Evolutionary conservation across 2,797 vertebrate genomes (phyloP), one percentile per base, ranked within the genome.

Genomic region (Micrastur ruficollis): DNA sequence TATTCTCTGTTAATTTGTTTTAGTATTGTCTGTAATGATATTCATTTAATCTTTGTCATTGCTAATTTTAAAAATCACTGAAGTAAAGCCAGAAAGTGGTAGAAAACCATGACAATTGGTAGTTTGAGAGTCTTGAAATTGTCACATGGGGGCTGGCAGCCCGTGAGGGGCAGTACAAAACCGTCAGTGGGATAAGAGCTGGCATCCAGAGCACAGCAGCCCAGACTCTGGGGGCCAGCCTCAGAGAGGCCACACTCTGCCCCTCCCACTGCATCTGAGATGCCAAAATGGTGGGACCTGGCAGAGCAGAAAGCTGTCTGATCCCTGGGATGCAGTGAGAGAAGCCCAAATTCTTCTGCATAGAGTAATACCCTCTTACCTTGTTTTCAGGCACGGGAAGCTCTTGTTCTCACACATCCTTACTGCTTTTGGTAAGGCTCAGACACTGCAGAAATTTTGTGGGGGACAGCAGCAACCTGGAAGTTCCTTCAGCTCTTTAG

Each of bases 1-100:
- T 96, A 81, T 92, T 96, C 79, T 97, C 82, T 80, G 62, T 94
- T 98, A 96, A 97, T 97, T 97, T 97, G 95, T 96, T 98, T 97
- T 91, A 93, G 87, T 93, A 94, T 96, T 85, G 92, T 96, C 94
- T 96, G 40, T 97, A 96, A 97, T 96, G 93, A 93, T 79, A 95
- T 79, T 95, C 91, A 91, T 96, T 97, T 97, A 71, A 96, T 97
- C 97, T 97, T 98, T 96, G 92, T 97, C 89, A 67, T 46, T 95
- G 70, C 87, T 97, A 61, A 95, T 97, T 97, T 94, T 95, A 93
- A 97, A 95, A 96, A 86, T 86, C 86, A 84, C 78, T 96, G 86
- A 96, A 93, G 47, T 94, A 97, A 97, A 88, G 87, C 93, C 90
- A 93, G 89, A 83, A 97, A 88, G 86, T 74, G 25, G 67, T 81